Evolutionary conservation across 92 coral and sea anemone species (phyloP), one percentile per base, ranked within the genome.

Genomic region (Pocillopora grandis): DNA sequence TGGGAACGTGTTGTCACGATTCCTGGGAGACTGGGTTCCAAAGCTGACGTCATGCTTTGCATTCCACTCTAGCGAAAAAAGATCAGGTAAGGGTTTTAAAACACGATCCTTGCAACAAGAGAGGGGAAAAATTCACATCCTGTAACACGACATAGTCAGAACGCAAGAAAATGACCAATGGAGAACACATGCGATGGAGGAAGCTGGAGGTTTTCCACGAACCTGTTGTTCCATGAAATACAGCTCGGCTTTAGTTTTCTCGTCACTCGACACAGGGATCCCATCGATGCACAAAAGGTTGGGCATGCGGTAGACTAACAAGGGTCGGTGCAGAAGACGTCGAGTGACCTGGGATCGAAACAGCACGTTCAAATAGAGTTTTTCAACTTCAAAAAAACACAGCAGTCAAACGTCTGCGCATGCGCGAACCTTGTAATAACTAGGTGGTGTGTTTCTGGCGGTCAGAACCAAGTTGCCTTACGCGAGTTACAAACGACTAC

Each of bases 181-280:
- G 42, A 18, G 33, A 57, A 18, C 9, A 56, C 10, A 15, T 9
- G 17, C 15, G 35, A 62, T 18, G 20, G 49, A 4, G 12, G 48
- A 9, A 3, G 64, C 20, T n/a, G 13, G 20, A 55, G 3, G 31
- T 7, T 10, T 8, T 8, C 19, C 48, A 59, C 33, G 48, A 17
- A 95, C 98, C 96, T 96, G 98, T 69, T 96, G 98, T 69, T 96
- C 98, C 48, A 90, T 77, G 83, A 90, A 92, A 83, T 94, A 96
- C 75, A 94, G 71, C 76, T 96, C 98, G 37, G 98, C 98, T 78
- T 96, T 96, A 42, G 95, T 86, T 65, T 97, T 89, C 84, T 96
- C 98, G 61, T 96, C 98, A 60, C 75, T 92, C 23, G 98, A 92
- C 80, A 96, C 98, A 74, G 98, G 98, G 76, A 96, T 96, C 59